A percentile compares a stretch with the other conserved stretches of the same genome.
These are phyloP conservation scores for Peromyscus nudipes DNA, from an alignment of 2,797 vertebrate species.

Conservation along the genomic window DNA sequence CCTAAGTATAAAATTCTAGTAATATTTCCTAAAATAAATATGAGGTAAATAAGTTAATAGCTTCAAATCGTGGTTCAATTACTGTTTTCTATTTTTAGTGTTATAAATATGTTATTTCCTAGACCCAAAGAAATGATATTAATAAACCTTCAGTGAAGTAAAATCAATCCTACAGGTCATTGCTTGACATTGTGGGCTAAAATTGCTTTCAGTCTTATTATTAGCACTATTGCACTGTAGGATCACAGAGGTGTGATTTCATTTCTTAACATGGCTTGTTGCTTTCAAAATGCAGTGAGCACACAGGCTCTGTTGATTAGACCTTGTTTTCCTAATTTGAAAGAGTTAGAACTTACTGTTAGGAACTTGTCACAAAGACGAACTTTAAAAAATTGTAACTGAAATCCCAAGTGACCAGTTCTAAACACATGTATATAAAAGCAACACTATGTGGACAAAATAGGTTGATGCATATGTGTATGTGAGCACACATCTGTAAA, in stretches of 20 bases:
- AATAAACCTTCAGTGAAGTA: conserved; percentile 78
- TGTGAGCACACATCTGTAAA: too few relatives aligned
- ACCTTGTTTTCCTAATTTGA: conserved; percentile 65
- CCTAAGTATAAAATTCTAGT: conserved; percentile 42
- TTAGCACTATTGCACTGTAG: conserved; percentile 73
- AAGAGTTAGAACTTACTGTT: conserved; percentile 56
- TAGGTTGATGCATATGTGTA: too few relatives aligned
- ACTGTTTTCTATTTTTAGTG: conserved; percentile 76
- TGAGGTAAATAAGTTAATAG: conserved; percentile 55
- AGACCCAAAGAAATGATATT: conserved; percentile 69
- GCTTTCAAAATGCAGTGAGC: conserved; percentile 78
- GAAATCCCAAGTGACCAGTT: too few relatives aligned
- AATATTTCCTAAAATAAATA: conserved; percentile 51
- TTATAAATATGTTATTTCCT: conserved; percentile 53
- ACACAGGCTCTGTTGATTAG: conserved; percentile 71
- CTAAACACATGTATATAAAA: too few relatives aligned
- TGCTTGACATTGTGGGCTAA: conserved; percentile 81
- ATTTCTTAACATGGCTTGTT: conserved; percentile 79
- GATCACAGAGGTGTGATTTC: conserved; percentile 76
- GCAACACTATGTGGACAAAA: too few relatives aligned
- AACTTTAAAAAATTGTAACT: neutral
- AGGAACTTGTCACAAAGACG: conserved; percentile 2
- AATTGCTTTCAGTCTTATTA: conserved; percentile 86
- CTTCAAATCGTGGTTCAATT: conserved; percentile 58
- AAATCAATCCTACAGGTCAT: conserved; percentile 84